Percentiles rank a stretch among this genome's conserved stretches.
phyloP scores from a whole-genome alignment of 1,140 invertebrate genomes.

The Dysdera silvatica region DNA sequence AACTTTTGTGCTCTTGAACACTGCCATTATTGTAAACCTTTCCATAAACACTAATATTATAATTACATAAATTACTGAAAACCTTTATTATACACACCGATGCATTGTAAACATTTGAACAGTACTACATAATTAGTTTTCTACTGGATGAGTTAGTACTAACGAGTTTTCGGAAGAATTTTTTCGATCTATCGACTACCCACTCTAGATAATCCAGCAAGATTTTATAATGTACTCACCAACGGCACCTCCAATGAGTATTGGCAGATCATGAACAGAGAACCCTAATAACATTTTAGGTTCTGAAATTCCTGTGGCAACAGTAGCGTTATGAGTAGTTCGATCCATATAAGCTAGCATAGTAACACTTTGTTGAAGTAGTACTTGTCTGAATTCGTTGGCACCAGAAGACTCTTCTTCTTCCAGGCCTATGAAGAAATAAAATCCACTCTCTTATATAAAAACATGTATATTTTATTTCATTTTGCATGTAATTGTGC shows the following conservation, averaged over 20 bases:
- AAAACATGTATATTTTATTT: no score
- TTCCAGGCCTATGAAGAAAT: not conserved
- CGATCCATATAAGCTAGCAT: slow-evolving; percentile 29
- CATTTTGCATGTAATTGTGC: no score
- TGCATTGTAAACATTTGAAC: no score
- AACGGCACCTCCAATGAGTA: slow-evolving; percentile 48
- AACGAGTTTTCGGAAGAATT: no score
- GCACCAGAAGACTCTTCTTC: slow-evolving; percentile 20
- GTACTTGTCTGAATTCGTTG: slow-evolving; percentile 19
- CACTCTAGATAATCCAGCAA: no score
- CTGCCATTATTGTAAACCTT: no score
- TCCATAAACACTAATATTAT: no score
- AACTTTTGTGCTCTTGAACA: no score
- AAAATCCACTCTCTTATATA: not conserved
- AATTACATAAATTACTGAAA: not conserved
- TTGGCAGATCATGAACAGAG: slow-evolving; percentile 46
- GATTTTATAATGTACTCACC: slow-evolving; percentile 38
- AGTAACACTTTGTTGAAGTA: slow-evolving; percentile 26
- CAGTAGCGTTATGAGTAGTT: slow-evolving; percentile 12
- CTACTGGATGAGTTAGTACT: no score
- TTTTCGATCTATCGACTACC: no score
- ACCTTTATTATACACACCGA: not conserved
- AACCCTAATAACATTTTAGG: slow-evolving; percentile 41
- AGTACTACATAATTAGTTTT: no score
- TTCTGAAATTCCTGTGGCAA: not conserved